Conservation (phyloP, 2,113 vertebrate genomes). For the Siniperca chuatsi region DNA sequence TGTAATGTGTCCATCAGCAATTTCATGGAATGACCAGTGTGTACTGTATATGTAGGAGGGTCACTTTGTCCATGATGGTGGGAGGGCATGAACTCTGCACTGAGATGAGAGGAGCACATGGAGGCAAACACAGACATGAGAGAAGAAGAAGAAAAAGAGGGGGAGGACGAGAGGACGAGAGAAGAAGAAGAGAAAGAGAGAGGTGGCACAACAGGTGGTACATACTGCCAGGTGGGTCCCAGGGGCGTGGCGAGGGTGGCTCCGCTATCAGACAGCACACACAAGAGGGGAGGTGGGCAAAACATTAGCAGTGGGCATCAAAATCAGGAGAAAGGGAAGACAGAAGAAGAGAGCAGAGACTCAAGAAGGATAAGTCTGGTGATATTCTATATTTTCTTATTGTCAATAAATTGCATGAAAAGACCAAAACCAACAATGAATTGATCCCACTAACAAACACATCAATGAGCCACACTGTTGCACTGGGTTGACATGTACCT, state of each 20-base stretch:
- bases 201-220: conserved; percentile 86
- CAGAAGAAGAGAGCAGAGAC: conserved; percentile 35
- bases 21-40: conserved; percentile 28
- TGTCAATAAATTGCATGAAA: neutral
- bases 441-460: neutral
- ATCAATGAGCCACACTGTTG: neutral
- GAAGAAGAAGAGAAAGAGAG: conserved; percentile 38
- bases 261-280: conserved; percentile 92
- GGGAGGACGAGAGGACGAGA: conserved; percentile 28
- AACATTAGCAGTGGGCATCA: conserved; percentile 85
- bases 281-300: conserved; percentile 88
- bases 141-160: conserved; percentile 32
- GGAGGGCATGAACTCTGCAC: conserved; percentile 44
- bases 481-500: neutral
- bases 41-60: conserved; percentile 18
- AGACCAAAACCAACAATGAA: conserved; percentile 5
- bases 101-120: conserved; percentile 69
- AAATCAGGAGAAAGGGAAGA: conserved; percentile 59
- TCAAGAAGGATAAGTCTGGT: neutral
- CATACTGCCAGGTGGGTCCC: conserved; percentile 95
- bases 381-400: conserved; percentile 13
- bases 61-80: conserved; percentile 46
- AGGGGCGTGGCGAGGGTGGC: conserved; percentile 88
- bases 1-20: conserved; percentile 8
- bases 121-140: conserved; percentile 66